These are phyloP conservation scores for Anableps anableps DNA, from an alignment of 2,797 vertebrate species.

Conservation along the genomic window DNA sequence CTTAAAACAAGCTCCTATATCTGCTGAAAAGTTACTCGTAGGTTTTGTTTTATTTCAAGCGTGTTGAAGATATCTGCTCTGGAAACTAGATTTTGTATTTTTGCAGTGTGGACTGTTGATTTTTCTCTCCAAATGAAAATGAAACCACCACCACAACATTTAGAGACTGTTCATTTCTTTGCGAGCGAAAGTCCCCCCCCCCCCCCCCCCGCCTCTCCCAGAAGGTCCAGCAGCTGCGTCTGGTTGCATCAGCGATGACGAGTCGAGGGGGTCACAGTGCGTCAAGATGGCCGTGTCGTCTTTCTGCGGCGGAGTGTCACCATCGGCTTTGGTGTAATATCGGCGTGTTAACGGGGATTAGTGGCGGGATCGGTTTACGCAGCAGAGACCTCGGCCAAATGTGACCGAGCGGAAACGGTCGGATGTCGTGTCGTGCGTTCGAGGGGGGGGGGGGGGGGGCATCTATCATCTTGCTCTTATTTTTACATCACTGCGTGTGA, in stretches of 20 bases:
- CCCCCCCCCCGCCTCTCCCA: not conserved
- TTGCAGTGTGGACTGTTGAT: too few relatives aligned
- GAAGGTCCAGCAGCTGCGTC: slow-evolving; percentile 8
- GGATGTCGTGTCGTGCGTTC: not conserved
- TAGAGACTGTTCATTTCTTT: not conserved
- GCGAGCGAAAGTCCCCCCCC: not conserved
- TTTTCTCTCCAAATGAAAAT: not conserved
- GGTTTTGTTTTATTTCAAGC: too few relatives aligned
- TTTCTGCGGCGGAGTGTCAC: slow-evolving; percentile 44
- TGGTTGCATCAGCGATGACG: slow-evolving; percentile 25
- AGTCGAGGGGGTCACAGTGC: not conserved
- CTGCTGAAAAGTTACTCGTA: too few relatives aligned
- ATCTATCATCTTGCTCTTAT: slow-evolving; percentile 13
- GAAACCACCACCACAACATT: too few relatives aligned
- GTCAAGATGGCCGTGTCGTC: slow-evolving; percentile 34
- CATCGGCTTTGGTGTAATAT: slow-evolving; percentile 63
- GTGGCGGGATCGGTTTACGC: slow-evolving; percentile 40
- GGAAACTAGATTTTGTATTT: too few relatives aligned
- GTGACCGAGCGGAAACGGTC: slow-evolving; percentile 39
- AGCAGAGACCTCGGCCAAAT: slow-evolving; percentile 36
- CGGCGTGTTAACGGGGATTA: slow-evolving; percentile 66
- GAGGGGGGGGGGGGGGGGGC: not conserved
- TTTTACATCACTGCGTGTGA: not conserved
- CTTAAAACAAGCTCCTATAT: too few relatives aligned
- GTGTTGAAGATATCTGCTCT: too few relatives aligned